Conservation (phyloP, 35 echinoderm and acorn worm genomes). For the Strongylocentrotus purpuratus region DNA sequence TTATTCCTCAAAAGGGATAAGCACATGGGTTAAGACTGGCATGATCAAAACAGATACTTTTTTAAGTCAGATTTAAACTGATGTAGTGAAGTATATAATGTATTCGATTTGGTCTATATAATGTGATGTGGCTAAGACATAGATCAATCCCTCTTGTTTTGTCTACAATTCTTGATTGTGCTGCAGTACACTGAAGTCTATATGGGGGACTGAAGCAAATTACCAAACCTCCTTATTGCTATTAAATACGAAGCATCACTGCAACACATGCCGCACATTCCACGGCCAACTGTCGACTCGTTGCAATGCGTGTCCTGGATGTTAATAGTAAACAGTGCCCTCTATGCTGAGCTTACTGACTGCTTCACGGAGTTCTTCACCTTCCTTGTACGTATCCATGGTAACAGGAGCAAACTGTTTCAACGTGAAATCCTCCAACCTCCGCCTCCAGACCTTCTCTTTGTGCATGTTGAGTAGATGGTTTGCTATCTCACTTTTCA, state of each 20-base stretch:
- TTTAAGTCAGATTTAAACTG: too few species aligned
- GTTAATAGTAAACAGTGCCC: slow-evolving; percentile 72
- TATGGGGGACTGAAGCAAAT: not conserved
- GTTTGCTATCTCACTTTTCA: slow-evolving; percentile 52
- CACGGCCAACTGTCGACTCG: not conserved
- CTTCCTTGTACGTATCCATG: slow-evolving; percentile 44
- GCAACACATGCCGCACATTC: not conserved
- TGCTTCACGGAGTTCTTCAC: slow-evolving; percentile 60
- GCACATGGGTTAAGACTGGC: too few species aligned
- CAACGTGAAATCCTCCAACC: slow-evolving; percentile 62
- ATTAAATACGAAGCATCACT: not conserved
- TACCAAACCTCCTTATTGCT: not conserved
- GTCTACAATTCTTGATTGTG: not conserved
- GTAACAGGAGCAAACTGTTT: slow-evolving; percentile 68
- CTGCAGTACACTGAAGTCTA: not conserved
- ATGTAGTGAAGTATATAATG: too few species aligned
- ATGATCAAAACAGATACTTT: too few species aligned
- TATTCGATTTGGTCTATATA: not conserved
- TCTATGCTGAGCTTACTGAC: slow-evolving; percentile 69
- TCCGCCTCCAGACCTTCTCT: slow-evolving; percentile 55
- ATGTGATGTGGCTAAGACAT: not conserved
- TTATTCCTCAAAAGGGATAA: too few species aligned
- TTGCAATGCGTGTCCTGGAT: not conserved
- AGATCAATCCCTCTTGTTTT: not conserved
- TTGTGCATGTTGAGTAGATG: slow-evolving; percentile 76